Evolutionary conservation across 2,888 invertebrate species (phyloP).

Genomic region (Drosophila pseudotalamancana): DNA sequence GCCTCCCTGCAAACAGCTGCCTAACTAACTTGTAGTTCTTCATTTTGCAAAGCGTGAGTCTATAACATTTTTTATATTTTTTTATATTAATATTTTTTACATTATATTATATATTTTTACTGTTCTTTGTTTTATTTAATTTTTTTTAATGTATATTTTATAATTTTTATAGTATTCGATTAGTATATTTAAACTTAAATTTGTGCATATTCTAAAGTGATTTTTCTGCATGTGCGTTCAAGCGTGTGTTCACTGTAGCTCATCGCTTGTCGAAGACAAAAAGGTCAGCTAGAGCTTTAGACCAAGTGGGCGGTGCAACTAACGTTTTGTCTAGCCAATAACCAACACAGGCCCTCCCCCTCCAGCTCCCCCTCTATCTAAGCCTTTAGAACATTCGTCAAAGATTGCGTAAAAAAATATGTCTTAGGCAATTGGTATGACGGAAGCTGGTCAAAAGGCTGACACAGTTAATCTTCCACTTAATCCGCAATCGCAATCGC

Average conservation of each 20-base stretch:
- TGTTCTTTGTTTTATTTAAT: no score
- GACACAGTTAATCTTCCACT: constrained; percentile 37
- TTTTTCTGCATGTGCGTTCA: no score
- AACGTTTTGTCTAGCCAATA: constrained; percentile 56
- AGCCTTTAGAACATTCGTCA: neutral
- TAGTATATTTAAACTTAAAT: no score
- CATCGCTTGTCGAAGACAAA: constrained; percentile 33
- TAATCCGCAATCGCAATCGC: neutral
- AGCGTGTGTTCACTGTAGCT: constrained; percentile 5
- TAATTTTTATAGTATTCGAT: no score
- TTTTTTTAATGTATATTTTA: no score
- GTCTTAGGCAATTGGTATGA: constrained; percentile 20
- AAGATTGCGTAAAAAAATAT: neutral
- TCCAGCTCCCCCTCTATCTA: neutral
- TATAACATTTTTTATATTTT: no score
- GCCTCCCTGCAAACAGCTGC: neutral
- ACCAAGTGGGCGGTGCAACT: constrained; percentile 59
- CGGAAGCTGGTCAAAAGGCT: constrained; percentile 34
- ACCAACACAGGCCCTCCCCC: no score
- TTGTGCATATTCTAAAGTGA: no score
- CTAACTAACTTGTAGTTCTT: no score
- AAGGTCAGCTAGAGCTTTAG: constrained; percentile 56
- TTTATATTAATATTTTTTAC: no score
- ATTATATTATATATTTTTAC: no score
- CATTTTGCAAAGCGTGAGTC: no score